Evolutionary conservation across 2,113 vertebrate species (phyloP).

Genomic region (Melanerpes formicivorus): DNA sequence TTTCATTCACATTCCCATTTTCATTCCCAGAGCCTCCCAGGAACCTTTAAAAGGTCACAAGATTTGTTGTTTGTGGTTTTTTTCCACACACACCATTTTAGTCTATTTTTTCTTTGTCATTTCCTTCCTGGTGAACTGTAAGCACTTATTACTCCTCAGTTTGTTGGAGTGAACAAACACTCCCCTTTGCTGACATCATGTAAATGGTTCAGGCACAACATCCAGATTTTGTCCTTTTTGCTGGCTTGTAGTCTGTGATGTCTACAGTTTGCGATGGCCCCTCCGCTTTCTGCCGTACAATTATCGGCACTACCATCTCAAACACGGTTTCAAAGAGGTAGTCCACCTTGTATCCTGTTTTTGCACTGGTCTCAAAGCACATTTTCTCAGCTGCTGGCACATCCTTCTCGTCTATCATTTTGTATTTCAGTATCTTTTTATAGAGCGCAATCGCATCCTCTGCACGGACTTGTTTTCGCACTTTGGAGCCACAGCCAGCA

Average conservation of each 20-base stretch:
- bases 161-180: background rate
- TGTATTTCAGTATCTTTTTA: conserved; percentile 88
- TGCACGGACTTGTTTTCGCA: conserved; percentile 79
- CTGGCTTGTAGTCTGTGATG: conserved; percentile 76
- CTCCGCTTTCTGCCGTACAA: conserved; percentile 84
- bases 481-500: conserved; percentile 48
- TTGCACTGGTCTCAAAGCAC: conserved; percentile 98
- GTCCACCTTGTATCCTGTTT: conserved; percentile 93
- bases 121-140: background rate
- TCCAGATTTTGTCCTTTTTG: conserved; percentile 64
- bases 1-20: background rate
- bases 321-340: conserved; percentile 91
- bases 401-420: conserved; percentile 86
- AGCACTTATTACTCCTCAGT: background rate
- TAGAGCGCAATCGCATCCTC: conserved; percentile 89
- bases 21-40: background rate
- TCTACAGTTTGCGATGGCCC: conserved; percentile 84
- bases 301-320: conserved; percentile 88
- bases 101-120: background rate
- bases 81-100: background rate
- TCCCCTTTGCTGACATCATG: background rate
- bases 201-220: conserved; percentile 73
- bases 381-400: conserved; percentile 87
- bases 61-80: background rate
- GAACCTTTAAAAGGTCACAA: background rate